These are phyloP conservation scores for Drosophila atripex DNA, from an alignment of 2,888 invertebrate genomes.

Conservation along the genomic window DNA sequence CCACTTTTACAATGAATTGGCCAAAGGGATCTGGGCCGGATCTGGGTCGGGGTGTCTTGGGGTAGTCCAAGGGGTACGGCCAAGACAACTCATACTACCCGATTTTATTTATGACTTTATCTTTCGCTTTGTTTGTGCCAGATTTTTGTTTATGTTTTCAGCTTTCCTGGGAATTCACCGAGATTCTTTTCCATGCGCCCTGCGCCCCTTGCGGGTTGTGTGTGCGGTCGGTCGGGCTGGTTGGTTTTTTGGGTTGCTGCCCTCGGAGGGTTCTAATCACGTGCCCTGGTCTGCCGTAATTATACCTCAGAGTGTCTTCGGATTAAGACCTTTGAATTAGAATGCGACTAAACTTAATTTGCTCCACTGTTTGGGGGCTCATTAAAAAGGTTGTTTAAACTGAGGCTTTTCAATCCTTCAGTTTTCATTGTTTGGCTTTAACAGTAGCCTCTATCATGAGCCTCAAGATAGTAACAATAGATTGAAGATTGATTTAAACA, in stretches of 20 bases:
- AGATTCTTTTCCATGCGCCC: slow-evolving; percentile 55
- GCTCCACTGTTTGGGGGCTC: slow-evolving; percentile 8
- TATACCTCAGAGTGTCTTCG: slow-evolving; percentile 71
- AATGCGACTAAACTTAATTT: slow-evolving; percentile 77
- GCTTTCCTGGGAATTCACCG: slow-evolving; percentile 75
- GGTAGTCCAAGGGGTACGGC: slow-evolving; percentile 8
- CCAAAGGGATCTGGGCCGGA: slow-evolving; percentile 31
- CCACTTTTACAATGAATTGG: slow-evolving; percentile 69
- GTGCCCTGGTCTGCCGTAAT: slow-evolving; percentile 71
- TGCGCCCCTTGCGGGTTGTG: slow-evolving; percentile 28
- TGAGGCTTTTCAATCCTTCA: background rate
- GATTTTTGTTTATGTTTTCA: slow-evolving; percentile 70
- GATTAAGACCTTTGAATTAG: slow-evolving; percentile 36
- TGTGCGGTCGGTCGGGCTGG: slow-evolving; percentile 50
- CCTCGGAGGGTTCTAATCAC: slow-evolving; percentile 71
- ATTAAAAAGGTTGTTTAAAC: background rate
- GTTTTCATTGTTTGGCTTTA: background rate
- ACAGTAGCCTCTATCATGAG: background rate
- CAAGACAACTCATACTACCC: slow-evolving; percentile 60
- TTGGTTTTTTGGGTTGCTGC: slow-evolving; percentile 6
- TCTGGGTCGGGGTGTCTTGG: slow-evolving; percentile 9
- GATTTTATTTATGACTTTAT: slow-evolving; percentile 80
- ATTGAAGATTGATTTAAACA: slow-evolving; percentile 6
- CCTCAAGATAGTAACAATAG: slow-evolving; percentile 4
- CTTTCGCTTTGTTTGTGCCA: slow-evolving; percentile 62